These are phyloP conservation scores for Lemur catta DNA, from an alignment of 2,797 vertebrate species.

Conservation along the genomic window DNA sequence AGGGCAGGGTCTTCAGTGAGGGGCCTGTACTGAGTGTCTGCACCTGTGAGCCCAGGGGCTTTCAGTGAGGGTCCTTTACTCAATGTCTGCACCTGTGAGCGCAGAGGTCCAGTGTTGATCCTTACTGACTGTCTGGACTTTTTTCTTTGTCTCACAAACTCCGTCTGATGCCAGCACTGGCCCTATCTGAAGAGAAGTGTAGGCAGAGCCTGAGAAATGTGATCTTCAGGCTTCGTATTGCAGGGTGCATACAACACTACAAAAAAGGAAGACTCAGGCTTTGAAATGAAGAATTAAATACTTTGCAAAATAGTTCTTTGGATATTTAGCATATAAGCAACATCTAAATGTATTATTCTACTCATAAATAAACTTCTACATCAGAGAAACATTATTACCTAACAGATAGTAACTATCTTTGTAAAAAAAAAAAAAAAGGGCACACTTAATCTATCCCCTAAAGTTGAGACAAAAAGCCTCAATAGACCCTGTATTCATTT, in stretches of 20 bases:
- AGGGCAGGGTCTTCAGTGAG: too few relatives aligned
- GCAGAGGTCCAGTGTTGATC: too few relatives aligned
- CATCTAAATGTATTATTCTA: neutral
- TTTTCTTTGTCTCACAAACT: neutral
- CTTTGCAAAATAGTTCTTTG: neutral
- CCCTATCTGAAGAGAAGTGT: neutral
- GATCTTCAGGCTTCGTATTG: neutral
- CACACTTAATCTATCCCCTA: neutral
- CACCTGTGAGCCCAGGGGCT: too few relatives aligned
- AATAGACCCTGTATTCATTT: neutral
- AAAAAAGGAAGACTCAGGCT: neutral
- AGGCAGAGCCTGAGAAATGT: neutral
- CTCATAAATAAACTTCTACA: neutral
- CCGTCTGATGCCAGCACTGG: neutral
- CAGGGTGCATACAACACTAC: neutral
- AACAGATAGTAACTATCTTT: neutral
- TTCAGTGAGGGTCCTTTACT: too few relatives aligned
- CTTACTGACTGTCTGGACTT: too few relatives aligned
- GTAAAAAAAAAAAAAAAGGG: neutral
- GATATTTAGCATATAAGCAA: neutral
- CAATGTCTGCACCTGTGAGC: too few relatives aligned
- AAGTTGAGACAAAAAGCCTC: neutral
- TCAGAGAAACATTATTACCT: neutral
- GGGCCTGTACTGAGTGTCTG: too few relatives aligned
- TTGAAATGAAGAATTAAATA: neutral